Conservation (phyloP, 2,113 vertebrate genomes). For the Daboia siamensis region DNA sequence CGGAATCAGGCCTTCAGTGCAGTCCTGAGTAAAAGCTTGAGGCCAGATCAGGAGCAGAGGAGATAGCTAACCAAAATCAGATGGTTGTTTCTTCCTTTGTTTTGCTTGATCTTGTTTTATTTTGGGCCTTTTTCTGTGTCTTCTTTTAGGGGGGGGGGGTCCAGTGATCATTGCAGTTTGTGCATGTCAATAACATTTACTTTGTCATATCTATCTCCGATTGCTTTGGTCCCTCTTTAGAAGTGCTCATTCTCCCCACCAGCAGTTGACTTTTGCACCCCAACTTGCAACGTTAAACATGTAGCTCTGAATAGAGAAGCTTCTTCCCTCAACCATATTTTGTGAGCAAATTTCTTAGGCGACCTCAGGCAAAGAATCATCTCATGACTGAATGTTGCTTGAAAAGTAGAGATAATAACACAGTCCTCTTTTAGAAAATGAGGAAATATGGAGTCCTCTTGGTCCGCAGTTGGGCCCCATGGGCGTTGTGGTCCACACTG, state of each 20-base stretch:
- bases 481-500: not conserved
- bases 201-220: not conserved
- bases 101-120: not conserved
- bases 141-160: not conserved
- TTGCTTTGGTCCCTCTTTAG: not conserved
- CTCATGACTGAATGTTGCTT: not conserved
- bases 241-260: not conserved
- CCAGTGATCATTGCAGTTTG: not conserved
- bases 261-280: not conserved
- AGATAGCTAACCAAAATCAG: not conserved
- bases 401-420: not conserved
- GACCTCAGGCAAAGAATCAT: not conserved
- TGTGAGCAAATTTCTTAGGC: not conserved
- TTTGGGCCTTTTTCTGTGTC: not conserved
- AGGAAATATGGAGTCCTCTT: not conserved
- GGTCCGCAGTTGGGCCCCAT: not conserved
- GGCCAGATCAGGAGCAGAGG: not conserved
- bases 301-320: not conserved
- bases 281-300: not conserved
- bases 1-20: not conserved
- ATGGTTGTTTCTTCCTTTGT: not conserved
- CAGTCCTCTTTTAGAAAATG: not conserved
- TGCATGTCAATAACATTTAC: not conserved
- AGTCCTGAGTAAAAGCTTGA: not conserved
- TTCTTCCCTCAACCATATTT: not conserved